Evolutionary conservation across 2,113 vertebrate species (phyloP).

Genomic region (Delphinapterus leucas): DNA sequence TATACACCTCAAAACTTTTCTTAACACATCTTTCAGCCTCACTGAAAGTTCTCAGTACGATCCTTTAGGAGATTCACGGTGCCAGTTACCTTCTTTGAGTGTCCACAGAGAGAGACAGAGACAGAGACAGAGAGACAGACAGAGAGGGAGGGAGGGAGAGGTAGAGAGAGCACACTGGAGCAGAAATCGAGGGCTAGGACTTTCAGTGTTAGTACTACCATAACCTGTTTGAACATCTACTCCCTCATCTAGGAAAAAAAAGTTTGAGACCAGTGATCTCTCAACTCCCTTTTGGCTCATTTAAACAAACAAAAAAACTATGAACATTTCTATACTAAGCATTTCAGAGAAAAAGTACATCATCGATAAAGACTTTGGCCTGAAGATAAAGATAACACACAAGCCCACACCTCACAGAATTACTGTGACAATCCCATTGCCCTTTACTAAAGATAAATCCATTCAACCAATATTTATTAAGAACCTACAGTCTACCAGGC

Average conservation of each 20-base stretch:
- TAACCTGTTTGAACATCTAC: not conserved
- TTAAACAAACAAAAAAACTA: not conserved
- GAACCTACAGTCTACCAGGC: not conserved
- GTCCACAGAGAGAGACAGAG: fast-evolving
- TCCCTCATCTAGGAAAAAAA: not conserved
- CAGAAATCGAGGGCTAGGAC: not conserved
- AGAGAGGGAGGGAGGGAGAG: not conserved
- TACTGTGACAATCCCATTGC: not conserved
- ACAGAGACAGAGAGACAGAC: not conserved
- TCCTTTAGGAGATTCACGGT: not conserved
- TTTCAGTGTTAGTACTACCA: not conserved
- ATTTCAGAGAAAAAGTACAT: not conserved
- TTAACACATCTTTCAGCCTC: not conserved
- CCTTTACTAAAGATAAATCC: not conserved
- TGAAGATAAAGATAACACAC: not conserved
- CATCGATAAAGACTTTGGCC: not conserved
- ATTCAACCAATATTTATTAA: not conserved
- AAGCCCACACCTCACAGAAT: not conserved
- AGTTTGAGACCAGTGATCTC: not conserved
- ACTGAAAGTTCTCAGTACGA: not conserved
- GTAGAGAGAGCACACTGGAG: not conserved
- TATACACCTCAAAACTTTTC: not conserved
- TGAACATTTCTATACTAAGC: not conserved
- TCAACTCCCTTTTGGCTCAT: not conserved
- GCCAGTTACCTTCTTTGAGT: not conserved